Evolutionary conservation across 2,113 vertebrate genomes (phyloP).

Genomic region (Psilopogon haemacephalus): DNA sequence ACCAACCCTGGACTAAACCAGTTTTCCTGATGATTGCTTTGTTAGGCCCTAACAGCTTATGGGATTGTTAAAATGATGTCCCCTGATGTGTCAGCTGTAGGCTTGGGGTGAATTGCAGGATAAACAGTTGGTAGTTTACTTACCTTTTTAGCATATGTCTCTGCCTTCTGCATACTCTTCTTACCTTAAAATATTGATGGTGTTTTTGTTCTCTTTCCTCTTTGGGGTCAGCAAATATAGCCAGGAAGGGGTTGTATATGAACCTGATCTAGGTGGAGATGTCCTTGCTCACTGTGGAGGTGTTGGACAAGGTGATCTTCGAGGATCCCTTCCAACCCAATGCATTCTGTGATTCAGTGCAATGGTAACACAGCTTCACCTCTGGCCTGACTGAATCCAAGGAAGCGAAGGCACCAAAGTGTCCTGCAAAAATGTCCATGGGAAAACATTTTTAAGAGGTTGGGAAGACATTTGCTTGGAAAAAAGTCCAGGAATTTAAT

Average conservation of each 20-base stretch:
- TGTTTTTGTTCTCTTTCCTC: background rate
- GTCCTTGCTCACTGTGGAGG: no score
- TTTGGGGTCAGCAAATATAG: background rate
- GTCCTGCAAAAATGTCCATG: background rate
- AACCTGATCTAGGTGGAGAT: no score
- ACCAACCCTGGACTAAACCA: background rate
- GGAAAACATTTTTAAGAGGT: background rate
- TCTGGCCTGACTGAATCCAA: background rate
- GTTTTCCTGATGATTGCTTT: constrained; percentile 7
- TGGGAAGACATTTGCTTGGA: background rate
- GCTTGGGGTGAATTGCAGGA: background rate
- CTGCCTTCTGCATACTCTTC: background rate
- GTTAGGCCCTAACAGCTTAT: background rate
- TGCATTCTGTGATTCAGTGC: background rate
- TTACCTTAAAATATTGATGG: background rate
- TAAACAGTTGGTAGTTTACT: background rate
- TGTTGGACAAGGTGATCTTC: no score
- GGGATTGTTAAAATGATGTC: background rate
- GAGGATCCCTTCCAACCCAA: no score
- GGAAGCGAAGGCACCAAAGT: background rate
- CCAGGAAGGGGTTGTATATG: background rate
- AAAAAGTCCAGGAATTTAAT: background rate
- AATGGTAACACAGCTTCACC: background rate
- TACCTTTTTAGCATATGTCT: background rate
- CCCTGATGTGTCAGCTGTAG: background rate